A percentile compares a stretch with the other conserved stretches of the same genome.
These are phyloP conservation scores for Cantharis nigra DNA, from an alignment of 2,888 invertebrate genomes.

Conservation along the genomic window DNA sequence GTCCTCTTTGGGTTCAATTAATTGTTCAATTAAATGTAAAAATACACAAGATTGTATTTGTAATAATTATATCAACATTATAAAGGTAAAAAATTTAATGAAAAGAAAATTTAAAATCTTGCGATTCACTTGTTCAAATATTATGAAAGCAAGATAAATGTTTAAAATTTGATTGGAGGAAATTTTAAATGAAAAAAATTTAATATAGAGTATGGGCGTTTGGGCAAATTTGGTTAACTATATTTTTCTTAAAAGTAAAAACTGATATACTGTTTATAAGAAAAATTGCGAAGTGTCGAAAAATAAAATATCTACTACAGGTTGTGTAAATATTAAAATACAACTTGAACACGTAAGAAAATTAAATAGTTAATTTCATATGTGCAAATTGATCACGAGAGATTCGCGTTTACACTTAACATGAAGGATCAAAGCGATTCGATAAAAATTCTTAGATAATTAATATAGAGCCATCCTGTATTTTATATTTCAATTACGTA, in stretches of 20 bases:
- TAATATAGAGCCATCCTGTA: neutral
- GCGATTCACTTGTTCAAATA: neutral
- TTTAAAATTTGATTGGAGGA: neutral
- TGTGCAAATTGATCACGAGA: neutral
- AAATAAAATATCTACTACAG: neutral
- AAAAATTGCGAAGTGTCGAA: too few species aligned
- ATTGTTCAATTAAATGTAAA: neutral
- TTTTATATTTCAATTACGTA: neutral
- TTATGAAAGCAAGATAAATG: neutral
- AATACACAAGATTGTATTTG: neutral
- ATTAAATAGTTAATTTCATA: neutral
- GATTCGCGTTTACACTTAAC: neutral
- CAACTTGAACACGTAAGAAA: neutral
- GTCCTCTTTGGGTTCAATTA: neutral
- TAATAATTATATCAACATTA: neutral
- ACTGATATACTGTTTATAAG: neutral
- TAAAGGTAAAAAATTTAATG: neutral
- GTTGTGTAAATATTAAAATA: neutral
- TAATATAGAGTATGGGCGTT: too few species aligned
- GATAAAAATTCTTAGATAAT: neutral
- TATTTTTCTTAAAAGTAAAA: neutral
- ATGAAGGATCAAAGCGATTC: neutral
- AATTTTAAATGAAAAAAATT: neutral
- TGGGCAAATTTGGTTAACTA: neutral
- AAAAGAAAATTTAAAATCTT: neutral